Evolutionary conservation across 2,113 vertebrate species (phyloP).

Genomic region (Dendrocopos noguchii): DNA sequence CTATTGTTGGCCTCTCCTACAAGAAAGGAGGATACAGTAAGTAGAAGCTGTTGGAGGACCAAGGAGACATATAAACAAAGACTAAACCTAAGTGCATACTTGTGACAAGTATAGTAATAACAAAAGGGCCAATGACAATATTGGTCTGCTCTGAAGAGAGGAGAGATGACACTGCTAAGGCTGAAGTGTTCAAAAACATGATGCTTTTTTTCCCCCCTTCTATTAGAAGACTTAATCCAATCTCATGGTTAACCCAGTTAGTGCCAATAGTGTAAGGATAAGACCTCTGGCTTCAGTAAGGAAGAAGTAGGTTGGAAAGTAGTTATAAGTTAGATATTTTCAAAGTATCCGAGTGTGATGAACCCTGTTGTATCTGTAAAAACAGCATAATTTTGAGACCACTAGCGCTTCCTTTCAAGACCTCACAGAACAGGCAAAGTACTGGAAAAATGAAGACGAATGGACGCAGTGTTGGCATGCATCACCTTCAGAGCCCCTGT

Average conservation of each 20-base stretch:
- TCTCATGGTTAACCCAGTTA: background rate
- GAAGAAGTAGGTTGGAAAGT: background rate
- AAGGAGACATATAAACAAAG: background rate
- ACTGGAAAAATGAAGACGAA: background rate
- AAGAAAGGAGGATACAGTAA: background rate
- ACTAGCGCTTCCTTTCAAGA: background rate
- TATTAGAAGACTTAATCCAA: background rate
- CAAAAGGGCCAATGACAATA: background rate
- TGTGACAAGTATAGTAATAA: background rate
- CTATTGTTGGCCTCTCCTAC: background rate
- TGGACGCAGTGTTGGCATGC: background rate
- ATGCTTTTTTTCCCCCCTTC: accelerated
- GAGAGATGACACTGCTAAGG: background rate
- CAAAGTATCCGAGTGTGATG: background rate
- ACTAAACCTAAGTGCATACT: background rate
- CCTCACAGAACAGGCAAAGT: background rate
- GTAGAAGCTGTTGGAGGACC: background rate
- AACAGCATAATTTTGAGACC: background rate
- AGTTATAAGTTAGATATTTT: background rate
- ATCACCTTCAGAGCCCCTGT: background rate
- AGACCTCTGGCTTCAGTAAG: background rate
- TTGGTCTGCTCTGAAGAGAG: background rate
- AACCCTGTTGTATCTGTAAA: background rate
- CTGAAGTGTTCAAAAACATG: background rate
- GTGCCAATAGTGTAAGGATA: background rate